These are phyloP conservation scores for Heteronetta atricapilla DNA, from an alignment of 2,113 vertebrate species.

Conservation along the genomic window DNA sequence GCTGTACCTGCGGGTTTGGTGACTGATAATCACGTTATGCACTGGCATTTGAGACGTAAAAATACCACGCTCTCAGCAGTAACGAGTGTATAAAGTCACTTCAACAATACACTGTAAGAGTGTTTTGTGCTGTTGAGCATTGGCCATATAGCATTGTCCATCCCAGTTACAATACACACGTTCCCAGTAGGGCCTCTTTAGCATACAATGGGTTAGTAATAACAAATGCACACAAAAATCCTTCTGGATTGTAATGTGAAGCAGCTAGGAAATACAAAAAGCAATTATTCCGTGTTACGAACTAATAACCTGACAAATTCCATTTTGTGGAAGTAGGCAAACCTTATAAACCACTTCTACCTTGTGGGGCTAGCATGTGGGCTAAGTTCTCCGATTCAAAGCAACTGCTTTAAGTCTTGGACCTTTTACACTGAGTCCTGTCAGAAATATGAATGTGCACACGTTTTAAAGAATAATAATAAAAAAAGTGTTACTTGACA, in stretches of 20 bases:
- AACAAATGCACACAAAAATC: not conserved
- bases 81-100: not conserved
- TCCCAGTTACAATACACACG: accelerated
- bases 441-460: not conserved
- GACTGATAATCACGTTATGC: not conserved
- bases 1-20: not conserved
- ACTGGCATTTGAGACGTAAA: not conserved
- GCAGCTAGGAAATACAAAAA: not conserved
- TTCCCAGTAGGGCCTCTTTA: not conserved
- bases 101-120: not conserved
- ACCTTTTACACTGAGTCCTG: not conserved
- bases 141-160: not conserved
- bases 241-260: not conserved
- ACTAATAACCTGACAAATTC: not conserved
- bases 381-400: not conserved
- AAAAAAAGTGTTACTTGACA: not conserved
- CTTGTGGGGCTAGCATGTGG: not conserved
- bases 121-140: not conserved
- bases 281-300: not conserved
- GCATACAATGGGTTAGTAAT: not conserved
- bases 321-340: not conserved
- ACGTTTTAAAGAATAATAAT: not conserved
- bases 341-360: not conserved
- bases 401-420: not conserved
- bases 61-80: not conserved